Base-by-base conservation (phyloP, 2,888 invertebrate genomes). In the Pyralis farinalis region DNA sequence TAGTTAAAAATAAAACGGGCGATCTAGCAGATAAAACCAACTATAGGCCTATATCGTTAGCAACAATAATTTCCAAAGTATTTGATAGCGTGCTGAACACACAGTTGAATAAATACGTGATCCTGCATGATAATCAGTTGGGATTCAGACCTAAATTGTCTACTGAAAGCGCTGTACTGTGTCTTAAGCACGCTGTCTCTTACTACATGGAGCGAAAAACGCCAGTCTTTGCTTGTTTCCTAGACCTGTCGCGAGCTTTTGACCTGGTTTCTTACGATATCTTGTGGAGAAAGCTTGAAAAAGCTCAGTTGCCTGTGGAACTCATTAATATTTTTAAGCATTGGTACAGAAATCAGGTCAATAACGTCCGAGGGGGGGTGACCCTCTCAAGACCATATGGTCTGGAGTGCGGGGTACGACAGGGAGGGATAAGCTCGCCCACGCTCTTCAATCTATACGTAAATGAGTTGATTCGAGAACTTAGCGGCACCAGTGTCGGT, bases 1-100 rank as follows among this genome's bases (percentile, higher is more conserved):
- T 16, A 16, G 31, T 49, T 1, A 53, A 51, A 37, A 46, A 48
- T 22, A 48, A 47, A 30, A 52, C 51, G 0, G 51, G 53, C 3
- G 46, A 55, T 25, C 6, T 44, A 0, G 22, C 42, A 0, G 54
- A 53, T 7, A 44, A n/a, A 12, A 20, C 6, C 7, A 57, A 57
- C 37, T 57, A 56, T 29, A 34, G 55, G 10, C 57, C 55, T 0
- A 56, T 55, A 1, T 60, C 57, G 0, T 36, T 57, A 2, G 55
- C 54, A 7, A 56, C 50, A 0, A 35, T 46, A 6, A 25, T 45
- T 1, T 37, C 49, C 0, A 54, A 53, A 9, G 47, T 54, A 11
- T 35, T 53, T 37, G 53, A 51, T 25, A 27, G 50, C 21, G 0
- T 55, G 46, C 42, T 55, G 37, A 42, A 51, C 21, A 11, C 38